Evolutionary conservation across 2,113 vertebrate species (phyloP).

Genomic region (Limnothrissa miodon): DNA sequence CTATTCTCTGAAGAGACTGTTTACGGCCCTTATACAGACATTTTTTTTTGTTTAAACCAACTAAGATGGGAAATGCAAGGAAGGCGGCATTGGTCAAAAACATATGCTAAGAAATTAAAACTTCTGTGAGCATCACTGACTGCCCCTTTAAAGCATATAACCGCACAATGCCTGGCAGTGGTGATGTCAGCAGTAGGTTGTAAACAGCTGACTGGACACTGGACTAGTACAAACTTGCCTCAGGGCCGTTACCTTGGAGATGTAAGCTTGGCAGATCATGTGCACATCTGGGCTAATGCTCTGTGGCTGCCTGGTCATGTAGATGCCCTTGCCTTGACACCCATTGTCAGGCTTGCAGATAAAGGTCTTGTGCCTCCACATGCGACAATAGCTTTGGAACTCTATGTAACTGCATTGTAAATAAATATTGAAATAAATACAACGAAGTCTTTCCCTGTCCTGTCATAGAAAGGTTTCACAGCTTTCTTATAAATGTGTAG

Average conservation of each 20-base stretch:
- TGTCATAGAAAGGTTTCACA: background rate
- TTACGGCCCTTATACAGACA: too few species aligned
- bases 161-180: background rate
- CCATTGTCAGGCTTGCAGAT: conserved; percentile 57
- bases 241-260: conserved; percentile 51
- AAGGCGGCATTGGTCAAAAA: too few species aligned
- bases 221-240: conserved; percentile 22
- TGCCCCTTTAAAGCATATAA: background rate
- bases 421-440: background rate
- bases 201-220: background rate
- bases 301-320: conserved; percentile 52
- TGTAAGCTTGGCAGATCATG: conserved; percentile 51
- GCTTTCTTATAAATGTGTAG: background rate
- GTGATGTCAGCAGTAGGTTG: background rate
- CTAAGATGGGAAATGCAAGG: too few species aligned
- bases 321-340: conserved; percentile 60
- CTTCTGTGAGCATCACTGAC: too few species aligned
- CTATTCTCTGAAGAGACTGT: too few species aligned
- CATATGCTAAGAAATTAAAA: too few species aligned
- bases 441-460: background rate
- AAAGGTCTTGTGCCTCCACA: conserved; percentile 56
- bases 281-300: conserved; percentile 49
- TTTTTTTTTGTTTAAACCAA: too few species aligned
- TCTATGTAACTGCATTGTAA: conserved; percentile 47
- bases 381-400: conserved; percentile 51